Evolutionary conservation across 2,888 invertebrate species (phyloP).

Genomic region (Matsumyia berberina): DNA sequence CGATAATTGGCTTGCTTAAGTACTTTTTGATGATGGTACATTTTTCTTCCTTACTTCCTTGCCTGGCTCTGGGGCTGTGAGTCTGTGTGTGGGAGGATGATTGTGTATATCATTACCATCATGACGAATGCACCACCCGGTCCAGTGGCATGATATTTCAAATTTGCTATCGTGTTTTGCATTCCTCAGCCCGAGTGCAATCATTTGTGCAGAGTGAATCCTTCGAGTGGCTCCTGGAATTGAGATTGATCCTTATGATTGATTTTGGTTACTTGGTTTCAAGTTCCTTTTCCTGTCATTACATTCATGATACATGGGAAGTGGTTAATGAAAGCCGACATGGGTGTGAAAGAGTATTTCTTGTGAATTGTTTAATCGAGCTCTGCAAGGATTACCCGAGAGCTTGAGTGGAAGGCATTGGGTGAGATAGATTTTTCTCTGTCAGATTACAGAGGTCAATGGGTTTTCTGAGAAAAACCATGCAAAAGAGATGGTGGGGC

Average conservation of each 20-base stretch:
- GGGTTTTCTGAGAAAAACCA: not conserved
- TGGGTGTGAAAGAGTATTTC: not conserved
- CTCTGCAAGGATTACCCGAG: not conserved
- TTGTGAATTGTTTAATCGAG: constrained; percentile 20
- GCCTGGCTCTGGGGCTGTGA: not conserved
- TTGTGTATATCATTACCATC: constrained; percentile 27
- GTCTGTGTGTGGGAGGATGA: not conserved
- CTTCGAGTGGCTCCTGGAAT: constrained; percentile 15
- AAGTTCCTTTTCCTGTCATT: no score
- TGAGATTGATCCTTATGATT: constrained; percentile 40
- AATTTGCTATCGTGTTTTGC: constrained; percentile 62
- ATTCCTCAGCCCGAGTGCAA: constrained; percentile 54
- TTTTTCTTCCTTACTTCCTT: constrained; percentile 68
- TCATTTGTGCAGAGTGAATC: constrained; percentile 60
- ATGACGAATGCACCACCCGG: constrained; percentile 9
- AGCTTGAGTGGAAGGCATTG: not conserved
- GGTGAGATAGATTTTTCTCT: not conserved
- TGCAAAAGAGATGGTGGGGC: no score
- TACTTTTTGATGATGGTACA: constrained; percentile 79
- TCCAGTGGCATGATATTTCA: constrained; percentile 10
- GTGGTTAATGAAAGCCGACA: not conserved
- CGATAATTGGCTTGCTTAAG: constrained; percentile 80
- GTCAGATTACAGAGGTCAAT: not conserved
- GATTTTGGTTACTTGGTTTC: constrained; percentile 38
- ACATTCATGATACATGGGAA: not conserved